These are phyloP conservation scores for Ctenochaetus hawaiiensis DNA, from an alignment of 2,797 vertebrate genomes.

Conservation along the genomic window DNA sequence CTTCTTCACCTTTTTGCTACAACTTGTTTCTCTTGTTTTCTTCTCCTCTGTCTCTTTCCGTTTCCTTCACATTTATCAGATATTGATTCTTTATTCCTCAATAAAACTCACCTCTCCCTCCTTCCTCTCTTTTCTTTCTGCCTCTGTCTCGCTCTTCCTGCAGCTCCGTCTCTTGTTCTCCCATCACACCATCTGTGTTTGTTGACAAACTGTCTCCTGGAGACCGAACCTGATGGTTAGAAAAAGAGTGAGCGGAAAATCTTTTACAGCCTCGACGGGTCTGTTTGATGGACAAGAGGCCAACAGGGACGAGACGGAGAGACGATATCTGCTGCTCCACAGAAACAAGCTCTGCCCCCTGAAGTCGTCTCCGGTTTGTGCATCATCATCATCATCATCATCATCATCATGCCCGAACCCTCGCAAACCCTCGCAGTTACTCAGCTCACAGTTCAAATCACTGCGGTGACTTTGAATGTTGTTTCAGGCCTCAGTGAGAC, in stretches of 20 bases:
- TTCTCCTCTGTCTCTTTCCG: background rate
- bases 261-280: conserved; percentile 3
- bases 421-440: background rate
- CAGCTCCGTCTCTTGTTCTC: background rate
- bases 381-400: conserved; percentile 25
- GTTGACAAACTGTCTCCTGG: conserved; percentile 32
- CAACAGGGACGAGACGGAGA: conserved; percentile 17
- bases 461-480: conserved; percentile 5
- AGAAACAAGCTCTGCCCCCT: conserved; percentile 39
- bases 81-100: background rate
- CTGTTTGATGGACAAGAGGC: conserved; percentile 18
- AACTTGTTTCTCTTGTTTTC: background rate
- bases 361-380: conserved; percentile 16
- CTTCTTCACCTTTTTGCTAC: background rate
- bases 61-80: background rate
- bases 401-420: background rate
- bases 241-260: conserved; percentile 23
- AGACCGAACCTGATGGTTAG: background rate
- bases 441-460: conserved; percentile 26
- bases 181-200: conserved; percentile 13
- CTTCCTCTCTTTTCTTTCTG: background rate
- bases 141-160: too few relatives aligned
- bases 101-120: background rate
- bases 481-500: background rate
- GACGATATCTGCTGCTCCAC: conserved; percentile 23